A percentile compares a stretch with the other conserved stretches of the same genome.
Conservation (phyloP, 2,797 vertebrate species). For the Chromis chromis region DNA sequence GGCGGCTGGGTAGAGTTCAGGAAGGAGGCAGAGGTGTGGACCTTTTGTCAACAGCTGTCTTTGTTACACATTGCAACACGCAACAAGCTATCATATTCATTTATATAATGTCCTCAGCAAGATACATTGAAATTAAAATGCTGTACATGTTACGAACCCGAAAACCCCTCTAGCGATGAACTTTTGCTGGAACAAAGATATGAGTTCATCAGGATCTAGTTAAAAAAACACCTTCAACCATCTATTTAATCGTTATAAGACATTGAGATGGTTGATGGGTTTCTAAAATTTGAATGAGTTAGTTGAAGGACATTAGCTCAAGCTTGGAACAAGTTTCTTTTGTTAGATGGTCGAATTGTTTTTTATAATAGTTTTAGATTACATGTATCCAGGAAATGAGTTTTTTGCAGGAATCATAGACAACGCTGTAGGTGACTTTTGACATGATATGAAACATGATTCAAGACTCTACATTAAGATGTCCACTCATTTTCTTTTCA, state of each 20-base stretch:
- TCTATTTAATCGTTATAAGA: not conserved
- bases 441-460: not conserved
- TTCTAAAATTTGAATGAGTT: not conserved
- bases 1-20: constrained; percentile 10
- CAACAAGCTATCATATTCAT: constrained; percentile 55
- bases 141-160: constrained; percentile 6
- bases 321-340: no score
- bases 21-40: constrained; percentile 15
- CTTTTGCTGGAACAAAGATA: not conserved
- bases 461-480: no score
- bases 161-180: constrained; percentile 11
- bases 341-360: no score
- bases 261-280: not conserved
- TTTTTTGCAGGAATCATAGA: no score
- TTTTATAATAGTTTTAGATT: no score
- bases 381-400: no score
- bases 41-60: constrained; percentile 37
- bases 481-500: not conserved
- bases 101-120: constrained; percentile 38
- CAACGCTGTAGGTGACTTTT: not conserved
- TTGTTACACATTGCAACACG: constrained; percentile 34
- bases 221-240: not conserved
- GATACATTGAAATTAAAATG: not conserved
- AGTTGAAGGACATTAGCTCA: no score
- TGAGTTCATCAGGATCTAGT: not conserved